Base-by-base conservation (phyloP, 2,797 vertebrate genomes). In the Lacerta viridis region DNA sequence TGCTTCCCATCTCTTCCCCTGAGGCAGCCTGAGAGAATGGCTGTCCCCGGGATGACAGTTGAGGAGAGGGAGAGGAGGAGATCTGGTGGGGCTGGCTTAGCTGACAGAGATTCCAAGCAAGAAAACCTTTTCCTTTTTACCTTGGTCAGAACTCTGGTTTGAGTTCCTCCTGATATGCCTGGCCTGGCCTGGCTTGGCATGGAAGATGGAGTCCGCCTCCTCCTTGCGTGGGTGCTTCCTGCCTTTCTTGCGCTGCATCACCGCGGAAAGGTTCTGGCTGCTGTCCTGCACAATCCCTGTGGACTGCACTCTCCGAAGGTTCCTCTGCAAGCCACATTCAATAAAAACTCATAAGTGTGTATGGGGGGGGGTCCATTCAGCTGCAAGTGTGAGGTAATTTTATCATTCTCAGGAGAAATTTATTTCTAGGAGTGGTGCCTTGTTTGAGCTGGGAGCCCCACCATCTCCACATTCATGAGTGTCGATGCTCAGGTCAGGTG, bases 221-320 rank as follows among this genome's bases (percentile, higher is more conserved):
- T 97, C 96, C 55, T 88, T 83, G 2, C 7, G 55, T 89, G 25
- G 88, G 4, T 91, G 84, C 87, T 93, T 96, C 82, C 83, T 4
- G 78, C 92, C 80, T 75, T 61, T 79, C 36, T 74, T 83, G 6
- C 2, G 77, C 87, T 91, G 7, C 87, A 89, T 23, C 20, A n/a
- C 66, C 8, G 10, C 76, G 8, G 82, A 43, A 92, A 93, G 25
- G 59, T 29, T 11, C 75, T 27, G 13, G 10, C 89, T 46, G 29
- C 36, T 61, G 5, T 78, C 92, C 55, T 89, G 93, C 1, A 87
- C 90, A 64, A 97, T 96, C 81, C 97, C 98, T 3, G 97, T 98
- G 3, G 97, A 98, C 94, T 96, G 97, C 69, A 97, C 97, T 86
- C 97, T 95, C 69, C 94, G 95, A 39, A 92, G 92, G 29, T 97